Conservation (phyloP, 2,888 invertebrate species). For the Matsumyia berberina region DNA sequence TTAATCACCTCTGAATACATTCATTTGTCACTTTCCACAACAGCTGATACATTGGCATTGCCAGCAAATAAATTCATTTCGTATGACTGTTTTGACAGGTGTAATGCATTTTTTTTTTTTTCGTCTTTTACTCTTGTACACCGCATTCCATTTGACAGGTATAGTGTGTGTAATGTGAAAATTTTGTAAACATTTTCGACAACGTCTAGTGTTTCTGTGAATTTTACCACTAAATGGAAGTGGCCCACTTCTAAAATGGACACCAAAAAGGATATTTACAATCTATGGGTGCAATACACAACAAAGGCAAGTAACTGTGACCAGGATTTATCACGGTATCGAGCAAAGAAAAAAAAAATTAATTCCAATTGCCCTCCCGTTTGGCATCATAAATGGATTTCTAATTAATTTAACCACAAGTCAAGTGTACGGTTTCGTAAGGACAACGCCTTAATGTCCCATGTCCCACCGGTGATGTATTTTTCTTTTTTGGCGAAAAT, state of each 20-base stretch:
- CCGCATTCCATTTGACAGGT: slow-evolving; percentile 71
- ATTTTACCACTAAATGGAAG: slow-evolving; percentile 54
- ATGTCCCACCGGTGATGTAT: slow-evolving; percentile 12
- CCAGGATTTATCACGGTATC: neutral
- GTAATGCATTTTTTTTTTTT: slow-evolving; percentile 33
- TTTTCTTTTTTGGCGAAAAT: slow-evolving; percentile 21
- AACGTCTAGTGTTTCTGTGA: slow-evolving; percentile 40
- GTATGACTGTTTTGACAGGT: slow-evolving; percentile 52
- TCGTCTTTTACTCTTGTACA: slow-evolving; percentile 19
- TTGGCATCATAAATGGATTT: slow-evolving; percentile 34
- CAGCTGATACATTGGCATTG: slow-evolving; percentile 56
- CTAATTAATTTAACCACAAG: slow-evolving; percentile 10
- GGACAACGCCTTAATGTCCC: slow-evolving; percentile 63
- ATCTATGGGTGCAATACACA: slow-evolving; percentile 86
- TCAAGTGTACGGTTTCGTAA: slow-evolving; percentile 12
- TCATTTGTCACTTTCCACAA: slow-evolving; percentile 28
- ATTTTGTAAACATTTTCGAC: slow-evolving; percentile 74
- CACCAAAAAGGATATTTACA: slow-evolving; percentile 85
- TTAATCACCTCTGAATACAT: slow-evolving; percentile 11
- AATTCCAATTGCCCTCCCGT: neutral
- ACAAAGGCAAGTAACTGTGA: slow-evolving; percentile 83
- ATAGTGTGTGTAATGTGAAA: slow-evolving; percentile 73
- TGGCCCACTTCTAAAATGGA: slow-evolving; percentile 79
- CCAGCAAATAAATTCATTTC: slow-evolving; percentile 23
- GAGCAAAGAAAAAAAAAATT: neutral